Conservation (phyloP, 2,888 invertebrate species). For the Synergus laeviventris region DNA sequence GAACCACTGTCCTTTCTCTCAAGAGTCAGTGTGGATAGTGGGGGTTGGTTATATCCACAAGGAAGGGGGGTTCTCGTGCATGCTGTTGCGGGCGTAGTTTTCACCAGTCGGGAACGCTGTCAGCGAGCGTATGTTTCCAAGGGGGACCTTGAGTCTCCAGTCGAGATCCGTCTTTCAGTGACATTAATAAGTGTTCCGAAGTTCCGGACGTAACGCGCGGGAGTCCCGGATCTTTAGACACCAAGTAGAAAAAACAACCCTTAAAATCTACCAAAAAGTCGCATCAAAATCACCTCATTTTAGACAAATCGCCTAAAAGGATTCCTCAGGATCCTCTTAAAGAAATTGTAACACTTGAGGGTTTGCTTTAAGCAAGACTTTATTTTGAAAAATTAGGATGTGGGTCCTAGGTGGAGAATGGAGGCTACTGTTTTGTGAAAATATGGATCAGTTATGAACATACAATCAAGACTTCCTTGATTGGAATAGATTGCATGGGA, state of each 20-base stretch:
- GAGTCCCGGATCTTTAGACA: background rate
- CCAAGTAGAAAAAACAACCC: background rate
- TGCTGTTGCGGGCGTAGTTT: slow-evolving; percentile 63
- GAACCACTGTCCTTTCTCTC: slow-evolving; percentile 74
- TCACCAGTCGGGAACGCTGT: slow-evolving; percentile 68
- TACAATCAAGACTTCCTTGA: background rate
- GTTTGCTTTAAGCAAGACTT: background rate
- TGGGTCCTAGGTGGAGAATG: background rate
- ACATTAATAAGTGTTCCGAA: slow-evolving; percentile 9
- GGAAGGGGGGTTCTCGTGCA: slow-evolving; percentile 58
- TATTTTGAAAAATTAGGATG: background rate
- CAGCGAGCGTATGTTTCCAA: slow-evolving; percentile 64
- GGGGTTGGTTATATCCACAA: slow-evolving; percentile 50
- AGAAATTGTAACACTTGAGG: background rate
- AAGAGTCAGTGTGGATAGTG: slow-evolving; percentile 52
- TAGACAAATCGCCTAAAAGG: background rate
- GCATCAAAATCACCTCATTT: background rate
- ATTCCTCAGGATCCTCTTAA: background rate
- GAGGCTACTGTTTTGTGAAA: background rate
- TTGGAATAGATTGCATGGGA: background rate
- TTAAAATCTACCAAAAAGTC: background rate
- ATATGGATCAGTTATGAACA: background rate
- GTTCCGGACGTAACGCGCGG: background rate
- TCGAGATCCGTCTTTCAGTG: slow-evolving; percentile 25
- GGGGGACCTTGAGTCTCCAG: slow-evolving; percentile 49